phyloP scores from a whole-genome alignment of 2,113 vertebrate genomes.

The Phalacrocorax aristotelis region DNA sequence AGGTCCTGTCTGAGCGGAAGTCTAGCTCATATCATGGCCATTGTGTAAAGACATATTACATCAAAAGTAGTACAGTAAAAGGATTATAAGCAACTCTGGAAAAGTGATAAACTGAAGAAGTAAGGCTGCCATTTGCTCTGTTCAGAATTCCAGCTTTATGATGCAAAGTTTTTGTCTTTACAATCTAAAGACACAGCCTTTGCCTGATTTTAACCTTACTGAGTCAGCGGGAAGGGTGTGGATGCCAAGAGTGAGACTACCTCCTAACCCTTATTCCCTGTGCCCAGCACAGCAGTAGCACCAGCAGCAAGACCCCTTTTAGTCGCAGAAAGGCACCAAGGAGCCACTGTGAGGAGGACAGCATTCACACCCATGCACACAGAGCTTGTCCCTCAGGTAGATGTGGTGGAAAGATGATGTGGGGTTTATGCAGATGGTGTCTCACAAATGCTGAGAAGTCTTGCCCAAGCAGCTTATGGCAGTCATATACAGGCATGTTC shows the following conservation, averaged over 20 bases:
- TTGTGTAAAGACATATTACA: background rate
- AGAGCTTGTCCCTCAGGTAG: background rate
- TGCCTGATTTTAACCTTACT: background rate
- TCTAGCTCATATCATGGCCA: background rate
- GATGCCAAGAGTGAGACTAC: background rate
- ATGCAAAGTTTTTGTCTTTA: background rate
- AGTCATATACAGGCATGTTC: background rate
- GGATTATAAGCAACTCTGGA: background rate
- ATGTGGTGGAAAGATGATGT: background rate
- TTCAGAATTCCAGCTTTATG: background rate
- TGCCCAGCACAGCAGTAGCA: background rate
- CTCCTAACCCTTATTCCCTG: accelerated
- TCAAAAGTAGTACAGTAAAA: background rate
- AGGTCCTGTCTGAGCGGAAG: background rate
- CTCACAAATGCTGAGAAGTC: background rate
- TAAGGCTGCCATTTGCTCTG: background rate
- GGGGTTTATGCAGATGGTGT: background rate
- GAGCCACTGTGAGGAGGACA: background rate
- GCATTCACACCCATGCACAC: accelerated
- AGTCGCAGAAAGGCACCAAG: background rate
- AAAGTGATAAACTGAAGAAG: background rate
- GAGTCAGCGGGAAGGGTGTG: background rate
- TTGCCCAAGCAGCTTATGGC: background rate
- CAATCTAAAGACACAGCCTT: background rate
- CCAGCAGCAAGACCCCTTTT: background rate